These are phyloP conservation scores for Parauchenoglanis punctatus DNA, from an alignment of 2,797 vertebrate species.

Conservation along the genomic window DNA sequence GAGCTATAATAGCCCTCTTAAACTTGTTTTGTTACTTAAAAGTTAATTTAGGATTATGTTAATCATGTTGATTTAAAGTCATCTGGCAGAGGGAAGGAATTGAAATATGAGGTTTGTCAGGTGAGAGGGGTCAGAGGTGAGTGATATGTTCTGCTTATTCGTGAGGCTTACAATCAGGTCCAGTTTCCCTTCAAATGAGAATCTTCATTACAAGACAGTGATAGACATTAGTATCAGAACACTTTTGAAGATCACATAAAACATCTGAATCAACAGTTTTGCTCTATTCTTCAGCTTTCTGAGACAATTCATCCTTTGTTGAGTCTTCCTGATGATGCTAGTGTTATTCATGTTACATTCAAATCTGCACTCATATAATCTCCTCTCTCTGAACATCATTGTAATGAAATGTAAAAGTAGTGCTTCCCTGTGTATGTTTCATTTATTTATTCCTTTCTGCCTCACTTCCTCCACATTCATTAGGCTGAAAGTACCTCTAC, in stretches of 20 bases:
- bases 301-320: neutral
- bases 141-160: neutral
- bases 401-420: neutral
- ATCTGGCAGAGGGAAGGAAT: too few relatives aligned
- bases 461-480: slow-evolving; percentile 12
- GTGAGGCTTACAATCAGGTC: neutral
- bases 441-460: slow-evolving; percentile 12
- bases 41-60: neutral
- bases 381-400: neutral
- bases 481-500: slow-evolving; percentile 6
- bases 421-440: neutral
- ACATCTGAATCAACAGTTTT: neutral
- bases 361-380: neutral
- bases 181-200: neutral
- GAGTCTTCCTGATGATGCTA: neutral
- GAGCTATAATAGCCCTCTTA: neutral
- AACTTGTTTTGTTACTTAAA: neutral
- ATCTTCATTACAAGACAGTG: neutral
- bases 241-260: neutral
- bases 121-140: neutral
- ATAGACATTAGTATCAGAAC: too few relatives aligned
- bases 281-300: neutral
- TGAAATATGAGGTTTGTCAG: neutral
- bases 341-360: neutral
- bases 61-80: neutral